Conservation (phyloP, 1,140 invertebrate genomes). For the Cataglyphis hispanica region DNA sequence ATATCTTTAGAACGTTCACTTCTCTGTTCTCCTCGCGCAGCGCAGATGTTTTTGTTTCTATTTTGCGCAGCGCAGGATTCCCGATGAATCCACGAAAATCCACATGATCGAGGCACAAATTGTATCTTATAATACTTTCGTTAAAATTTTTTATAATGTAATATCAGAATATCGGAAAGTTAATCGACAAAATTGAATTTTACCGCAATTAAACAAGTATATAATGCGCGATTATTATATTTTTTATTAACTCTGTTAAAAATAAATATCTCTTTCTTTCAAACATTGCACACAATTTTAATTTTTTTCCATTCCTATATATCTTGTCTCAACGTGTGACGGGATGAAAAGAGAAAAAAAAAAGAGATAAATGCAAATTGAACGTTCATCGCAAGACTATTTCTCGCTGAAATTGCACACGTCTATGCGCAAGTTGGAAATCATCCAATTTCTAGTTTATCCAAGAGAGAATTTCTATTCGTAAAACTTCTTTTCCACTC, state of each 20-base stretch:
- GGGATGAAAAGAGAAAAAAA: not conserved
- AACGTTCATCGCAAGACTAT: constrained; percentile 35
- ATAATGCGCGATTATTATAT: not conserved
- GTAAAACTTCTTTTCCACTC: constrained; percentile 45
- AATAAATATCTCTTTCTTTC: not conserved
- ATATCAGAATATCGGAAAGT: too few relatives aligned
- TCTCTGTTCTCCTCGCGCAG: constrained; percentile 52
- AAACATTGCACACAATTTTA: too few relatives aligned
- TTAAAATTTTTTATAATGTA: not conserved
- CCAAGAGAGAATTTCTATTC: constrained; percentile 40
- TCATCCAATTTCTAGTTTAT: constrained; percentile 64
- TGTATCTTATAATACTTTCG: constrained; percentile 10
- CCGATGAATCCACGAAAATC: not conserved
- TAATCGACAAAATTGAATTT: not conserved
- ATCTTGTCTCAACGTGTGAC: constrained; percentile 2
- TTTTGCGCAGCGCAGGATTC: constrained; percentile 33
- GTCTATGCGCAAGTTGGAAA: constrained; percentile 61
- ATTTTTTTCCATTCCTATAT: not conserved
- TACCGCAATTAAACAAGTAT: not conserved
- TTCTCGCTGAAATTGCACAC: constrained; percentile 61
- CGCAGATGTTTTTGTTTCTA: constrained; percentile 58
- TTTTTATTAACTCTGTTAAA: constrained; percentile 7
- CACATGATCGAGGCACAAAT: not conserved
- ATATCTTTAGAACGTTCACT: constrained; percentile 76
- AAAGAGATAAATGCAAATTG: constrained; percentile 5